phyloP scores from a whole-genome alignment of 35 echinoderm and acorn worm genomes.

The Lytechinus variegatus region DNA sequence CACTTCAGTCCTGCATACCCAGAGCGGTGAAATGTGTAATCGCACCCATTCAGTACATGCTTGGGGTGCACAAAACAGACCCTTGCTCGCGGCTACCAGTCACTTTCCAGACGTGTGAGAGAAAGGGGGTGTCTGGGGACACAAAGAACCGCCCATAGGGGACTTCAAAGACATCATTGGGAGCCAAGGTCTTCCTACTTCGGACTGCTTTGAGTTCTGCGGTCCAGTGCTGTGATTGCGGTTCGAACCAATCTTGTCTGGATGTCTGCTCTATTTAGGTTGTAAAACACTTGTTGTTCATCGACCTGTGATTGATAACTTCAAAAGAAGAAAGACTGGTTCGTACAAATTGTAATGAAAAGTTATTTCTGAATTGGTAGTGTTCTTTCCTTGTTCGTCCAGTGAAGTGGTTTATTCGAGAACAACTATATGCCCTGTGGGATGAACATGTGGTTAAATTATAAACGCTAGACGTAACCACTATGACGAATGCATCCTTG shows the following conservation, averaged over 20 bases:
- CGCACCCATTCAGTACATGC: not conserved
- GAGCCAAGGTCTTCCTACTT: not conserved
- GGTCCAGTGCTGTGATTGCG: not conserved
- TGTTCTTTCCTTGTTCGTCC: not conserved
- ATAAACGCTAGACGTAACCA: constrained; percentile 10
- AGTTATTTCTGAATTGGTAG: not conserved
- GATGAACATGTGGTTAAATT: not conserved
- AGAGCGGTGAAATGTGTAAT: not conserved
- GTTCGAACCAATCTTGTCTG: not conserved
- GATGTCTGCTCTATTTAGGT: not conserved
- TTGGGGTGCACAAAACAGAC: not conserved
- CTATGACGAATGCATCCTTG: constrained; percentile 10
- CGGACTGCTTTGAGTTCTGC: not conserved
- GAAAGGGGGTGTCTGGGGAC: not conserved
- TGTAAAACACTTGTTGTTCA: not conserved
- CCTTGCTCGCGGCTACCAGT: not conserved
- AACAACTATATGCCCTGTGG: not conserved
- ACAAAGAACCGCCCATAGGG: not conserved
- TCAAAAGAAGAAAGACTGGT: not conserved
- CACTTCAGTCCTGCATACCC: not conserved
- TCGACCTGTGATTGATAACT: not conserved
- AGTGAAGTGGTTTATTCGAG: not conserved
- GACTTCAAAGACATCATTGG: not conserved
- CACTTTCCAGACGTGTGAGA: not conserved
- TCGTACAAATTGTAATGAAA: not conserved